phyloP scores from a whole-genome alignment of 2,888 invertebrate genomes.

The Dioctria linearis region DNA sequence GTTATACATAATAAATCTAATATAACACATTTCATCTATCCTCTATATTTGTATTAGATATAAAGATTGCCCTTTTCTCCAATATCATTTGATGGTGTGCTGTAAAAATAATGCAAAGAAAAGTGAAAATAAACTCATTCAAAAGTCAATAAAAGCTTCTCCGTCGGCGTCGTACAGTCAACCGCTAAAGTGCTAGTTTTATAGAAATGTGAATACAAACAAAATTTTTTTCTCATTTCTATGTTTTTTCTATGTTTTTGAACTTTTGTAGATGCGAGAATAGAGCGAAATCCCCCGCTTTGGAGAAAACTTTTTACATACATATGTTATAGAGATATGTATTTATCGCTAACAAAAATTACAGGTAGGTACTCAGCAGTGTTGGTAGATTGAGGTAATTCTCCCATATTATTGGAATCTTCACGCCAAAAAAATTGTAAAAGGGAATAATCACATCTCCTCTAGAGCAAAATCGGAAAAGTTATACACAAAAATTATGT shows the following conservation, averaged over 20 bases:
- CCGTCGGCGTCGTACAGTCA: neutral
- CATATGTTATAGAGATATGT: too few species aligned
- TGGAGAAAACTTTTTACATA: too few species aligned
- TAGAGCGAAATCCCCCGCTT: neutral
- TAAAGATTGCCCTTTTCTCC: conserved; percentile 13
- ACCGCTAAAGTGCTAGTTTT: neutral
- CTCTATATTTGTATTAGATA: neutral
- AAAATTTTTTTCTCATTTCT: neutral
- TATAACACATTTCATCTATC: conserved; percentile 10
- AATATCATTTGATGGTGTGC: neutral
- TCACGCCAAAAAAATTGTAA: too few species aligned
- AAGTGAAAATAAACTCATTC: conserved; percentile 22
- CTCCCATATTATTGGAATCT: too few species aligned
- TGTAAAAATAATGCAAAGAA: conserved; percentile 21
- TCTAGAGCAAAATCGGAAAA: too few species aligned
- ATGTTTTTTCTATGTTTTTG: too few species aligned
- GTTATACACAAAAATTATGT: too few species aligned
- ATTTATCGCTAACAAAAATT: too few species aligned
- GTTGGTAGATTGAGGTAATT: too few species aligned
- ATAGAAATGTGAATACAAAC: conserved; percentile 11
- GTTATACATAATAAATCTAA: neutral
- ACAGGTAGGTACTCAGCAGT: too few species aligned
- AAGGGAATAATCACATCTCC: too few species aligned
- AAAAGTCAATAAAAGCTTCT: conserved; percentile 14
- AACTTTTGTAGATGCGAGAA: too few species aligned